Base-by-base conservation (phyloP, 1,140 invertebrate species). In the Protaetia brevitarsis region DNA sequence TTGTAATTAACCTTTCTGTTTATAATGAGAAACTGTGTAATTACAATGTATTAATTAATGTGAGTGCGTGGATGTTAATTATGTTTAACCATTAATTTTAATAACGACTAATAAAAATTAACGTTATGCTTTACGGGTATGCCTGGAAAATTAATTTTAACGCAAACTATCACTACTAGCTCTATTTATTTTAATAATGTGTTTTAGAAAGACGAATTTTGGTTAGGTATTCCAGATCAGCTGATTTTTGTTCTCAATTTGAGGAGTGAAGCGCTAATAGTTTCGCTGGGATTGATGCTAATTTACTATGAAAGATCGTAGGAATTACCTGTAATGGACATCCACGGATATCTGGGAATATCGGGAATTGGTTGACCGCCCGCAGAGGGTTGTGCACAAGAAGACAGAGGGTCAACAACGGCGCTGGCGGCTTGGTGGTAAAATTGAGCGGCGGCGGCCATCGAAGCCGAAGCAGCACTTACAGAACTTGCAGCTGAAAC, bases 311-410 rank as follows among this genome's bases (percentile, higher is more conserved):
- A 37, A 10, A 37, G n/a, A 11, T 37, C 4, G 34, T 8, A 23
- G 21, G 63, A 86, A 86, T 90, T 87, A 96, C 94, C 94, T 84
- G 93, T 95, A 79, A 96, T 94, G 72, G 93, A 93, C 93, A 96
- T 96, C 94, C 94, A 96, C n/a, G 94, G 94, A 80, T 96, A 96
- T 76, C 93, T 86, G 11, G 93, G 93, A 75, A 95, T 92, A 79
- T 93, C 91, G 28, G 92, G 91, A 71, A 92, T 88, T 60, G 85
- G 81, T 73, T 90, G 86, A 82, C 90, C 84, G 73, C 88, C 84
- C 75, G 87, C 75, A 28, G 86, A 81, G 23, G 85, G 85, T 75
- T 89, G 88, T 66, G 83, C 83, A 78, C 84, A 86, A 56, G 86
- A 86, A 65, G 83, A 84, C 57, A 86, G 76, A 21, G 85, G 86